Conservation (phyloP, 1,140 invertebrate genomes). For the Drosophila ironensis region DNA sequence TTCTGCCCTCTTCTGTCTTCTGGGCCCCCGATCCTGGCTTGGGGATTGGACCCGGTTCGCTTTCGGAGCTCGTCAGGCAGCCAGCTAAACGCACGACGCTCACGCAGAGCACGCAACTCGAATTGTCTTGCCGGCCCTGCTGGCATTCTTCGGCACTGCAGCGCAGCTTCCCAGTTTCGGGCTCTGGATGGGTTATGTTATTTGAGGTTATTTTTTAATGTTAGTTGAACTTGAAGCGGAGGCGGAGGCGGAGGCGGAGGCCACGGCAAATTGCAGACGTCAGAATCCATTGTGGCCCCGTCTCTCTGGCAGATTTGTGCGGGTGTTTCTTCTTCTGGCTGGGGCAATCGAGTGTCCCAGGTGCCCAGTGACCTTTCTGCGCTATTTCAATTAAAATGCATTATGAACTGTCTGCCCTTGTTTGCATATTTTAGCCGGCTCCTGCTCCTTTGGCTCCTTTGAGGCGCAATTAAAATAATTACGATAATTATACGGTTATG, state of each 20-base stretch:
- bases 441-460: background rate
- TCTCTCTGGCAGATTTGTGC: constrained; percentile 35
- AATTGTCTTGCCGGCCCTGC: too few species aligned
- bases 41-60: constrained; percentile 48
- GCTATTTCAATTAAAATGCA: constrained; percentile 29
- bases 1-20: background rate
- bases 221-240: constrained; percentile 78
- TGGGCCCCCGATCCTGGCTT: background rate
- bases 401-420: constrained; percentile 31
- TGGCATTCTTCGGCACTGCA: constrained; percentile 63
- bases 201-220: constrained; percentile 53
- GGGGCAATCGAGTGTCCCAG: too few species aligned
- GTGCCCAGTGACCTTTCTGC: constrained; percentile 23
- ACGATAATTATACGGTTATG: constrained; percentile 53
- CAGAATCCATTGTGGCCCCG: constrained; percentile 54
- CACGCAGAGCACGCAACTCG: constrained; percentile 81
- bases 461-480: constrained; percentile 53
- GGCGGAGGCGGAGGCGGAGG: too few species aligned
- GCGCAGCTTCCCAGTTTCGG: constrained; percentile 35
- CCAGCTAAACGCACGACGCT: constrained; percentile 76
- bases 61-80: constrained; percentile 40
- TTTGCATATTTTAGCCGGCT: constrained; percentile 48
- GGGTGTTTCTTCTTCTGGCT: constrained; percentile 12
- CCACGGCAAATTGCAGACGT: constrained; percentile 71
- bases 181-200: background rate